Evolutionary conservation across 2,113 vertebrate species (phyloP).

Genomic region (Burhinus oedicnemus): DNA sequence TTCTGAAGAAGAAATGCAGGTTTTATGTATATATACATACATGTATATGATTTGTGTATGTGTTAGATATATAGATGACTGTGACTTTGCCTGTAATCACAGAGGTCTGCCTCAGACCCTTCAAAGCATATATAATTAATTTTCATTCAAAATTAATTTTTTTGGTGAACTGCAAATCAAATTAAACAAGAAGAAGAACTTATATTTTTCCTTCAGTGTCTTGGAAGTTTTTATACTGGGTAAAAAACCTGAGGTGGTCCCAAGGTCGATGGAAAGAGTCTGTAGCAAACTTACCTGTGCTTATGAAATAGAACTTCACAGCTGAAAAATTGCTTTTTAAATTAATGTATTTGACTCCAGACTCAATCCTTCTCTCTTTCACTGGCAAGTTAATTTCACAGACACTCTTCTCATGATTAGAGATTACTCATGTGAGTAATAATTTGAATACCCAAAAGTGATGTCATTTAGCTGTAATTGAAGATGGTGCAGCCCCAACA

Average conservation of each 20-base stretch:
- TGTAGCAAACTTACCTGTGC: not conserved
- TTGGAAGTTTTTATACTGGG: not conserved
- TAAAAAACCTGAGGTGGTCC: not conserved
- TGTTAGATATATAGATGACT: not conserved
- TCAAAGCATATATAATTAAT: not conserved
- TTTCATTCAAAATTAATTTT: not conserved
- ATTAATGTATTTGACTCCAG: not conserved
- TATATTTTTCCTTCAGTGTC: not conserved
- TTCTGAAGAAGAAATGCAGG: not conserved
- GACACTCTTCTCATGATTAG: slow-evolving; percentile 30
- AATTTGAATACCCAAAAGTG: slow-evolving; percentile 36
- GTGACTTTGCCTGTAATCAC: not conserved
- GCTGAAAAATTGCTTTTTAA: not conserved
- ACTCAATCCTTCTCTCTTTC: not conserved
- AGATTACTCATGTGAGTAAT: slow-evolving; percentile 42
- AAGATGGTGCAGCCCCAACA: slow-evolving; percentile 14
- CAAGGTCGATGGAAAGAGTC: not conserved
- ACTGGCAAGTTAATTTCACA: slow-evolving; percentile 41
- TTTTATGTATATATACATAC: not conserved
- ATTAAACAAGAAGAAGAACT: not conserved
- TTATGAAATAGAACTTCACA: not conserved
- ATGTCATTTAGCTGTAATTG: slow-evolving; percentile 49
- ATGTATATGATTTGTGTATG: not conserved
- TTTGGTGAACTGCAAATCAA: not conserved
- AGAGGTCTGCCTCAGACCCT: not conserved